Base-by-base conservation (phyloP, 2,888 invertebrate genomes). In the Tenthredo mesomela region DNA sequence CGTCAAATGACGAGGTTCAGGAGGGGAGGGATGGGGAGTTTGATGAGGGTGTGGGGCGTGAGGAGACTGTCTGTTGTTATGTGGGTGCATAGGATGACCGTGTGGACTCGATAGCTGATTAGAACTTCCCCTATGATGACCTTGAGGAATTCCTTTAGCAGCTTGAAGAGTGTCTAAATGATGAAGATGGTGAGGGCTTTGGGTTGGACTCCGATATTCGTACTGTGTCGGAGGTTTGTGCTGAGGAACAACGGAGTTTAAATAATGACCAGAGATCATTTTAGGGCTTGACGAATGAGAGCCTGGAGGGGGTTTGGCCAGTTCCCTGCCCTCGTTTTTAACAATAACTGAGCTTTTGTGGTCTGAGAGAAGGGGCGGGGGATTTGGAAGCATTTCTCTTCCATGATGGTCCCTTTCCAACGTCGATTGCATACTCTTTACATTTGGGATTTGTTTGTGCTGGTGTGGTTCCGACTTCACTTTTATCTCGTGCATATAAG, bases 291-390 rank as follows among this genome's bases (percentile, higher is more conserved):
- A 90, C 73, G 93, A 92, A 87, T 93, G 93, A 2, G 92, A 91
- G 54, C 54, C 54, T 67, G 91, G 91, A 33, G 94, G 94, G 87
- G 95, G 91, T 91, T 95, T 90, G 90, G 95, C 91, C 84, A 95
- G 91, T 85, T 93, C 93, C 92, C 96, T 96, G 84, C 95, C 95
- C 90, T 96, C 97, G 92, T 97, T 96, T 92, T 97, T 97, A 86
- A 97, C 97, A 92, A 97, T 97, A 92, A 97, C 97, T 90, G 96
- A 96, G 93, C 95, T 96, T 93, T 96, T 96, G 89, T 94, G 94
- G 93, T 97, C 97, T 89, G 95, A 95, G 88, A 96, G 94, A 85
- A 96, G 93, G 6, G 96, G 96, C 83, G 96, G 96, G 25, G 96
- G 96, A 87, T 96, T 96, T 85, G 96, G 95, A 84, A 96, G 93